Conservation (phyloP, 1,140 invertebrate species). For the Trachymyrmex septentrionalis region DNA sequence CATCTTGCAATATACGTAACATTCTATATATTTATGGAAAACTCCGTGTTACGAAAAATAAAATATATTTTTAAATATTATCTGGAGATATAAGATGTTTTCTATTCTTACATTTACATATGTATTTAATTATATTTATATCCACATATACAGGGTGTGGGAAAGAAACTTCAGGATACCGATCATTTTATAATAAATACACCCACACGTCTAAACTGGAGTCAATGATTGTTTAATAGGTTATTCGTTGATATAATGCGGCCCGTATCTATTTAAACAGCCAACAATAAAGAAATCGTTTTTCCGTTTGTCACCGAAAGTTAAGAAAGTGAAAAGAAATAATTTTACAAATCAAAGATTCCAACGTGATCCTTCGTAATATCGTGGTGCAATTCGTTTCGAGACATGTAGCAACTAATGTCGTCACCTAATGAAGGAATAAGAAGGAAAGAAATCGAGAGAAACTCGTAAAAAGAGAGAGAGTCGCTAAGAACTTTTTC, state of each 20-base stretch:
- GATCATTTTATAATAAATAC: conserved; percentile 17
- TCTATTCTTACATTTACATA: background rate
- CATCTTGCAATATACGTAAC: background rate
- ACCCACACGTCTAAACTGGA: conserved; percentile 18
- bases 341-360: conserved; percentile 54
- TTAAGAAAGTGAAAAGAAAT: conserved; percentile 27
- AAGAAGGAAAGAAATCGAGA: conserved; percentile 21
- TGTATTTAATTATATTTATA: background rate
- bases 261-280: conserved; percentile 22
- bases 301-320: conserved; percentile 63
- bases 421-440: background rate
- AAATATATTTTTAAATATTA: background rate
- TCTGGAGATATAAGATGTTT: background rate
- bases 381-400: conserved; percentile 34
- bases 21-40: background rate
- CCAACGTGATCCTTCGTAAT: conserved; percentile 27
- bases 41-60: background rate
- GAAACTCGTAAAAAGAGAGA: conserved; percentile 9
- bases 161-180: background rate
- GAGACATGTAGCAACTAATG: background rate
- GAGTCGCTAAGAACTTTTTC: conserved; percentile 11
- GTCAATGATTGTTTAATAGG: conserved; percentile 38
- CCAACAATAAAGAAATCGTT: conserved; percentile 63
- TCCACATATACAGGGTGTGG: too few relatives aligned
- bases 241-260: conserved; percentile 28